Percentiles rank a stretch among this genome's conserved stretches.
Evolutionary conservation across 1,140 invertebrate species (phyloP).

Genomic region (Plodia interpunctella): DNA sequence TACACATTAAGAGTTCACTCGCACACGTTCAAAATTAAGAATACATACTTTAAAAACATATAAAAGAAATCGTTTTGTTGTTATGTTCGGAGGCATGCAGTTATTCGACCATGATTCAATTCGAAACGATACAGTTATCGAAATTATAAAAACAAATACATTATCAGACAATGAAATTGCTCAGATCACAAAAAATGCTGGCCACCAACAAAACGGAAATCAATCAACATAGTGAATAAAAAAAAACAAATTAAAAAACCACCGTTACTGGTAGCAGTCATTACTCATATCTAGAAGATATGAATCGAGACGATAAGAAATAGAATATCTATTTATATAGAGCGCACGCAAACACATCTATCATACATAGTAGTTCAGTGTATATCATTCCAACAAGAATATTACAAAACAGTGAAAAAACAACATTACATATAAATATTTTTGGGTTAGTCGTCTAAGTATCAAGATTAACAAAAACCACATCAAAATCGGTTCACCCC

Average conservation of each 20-base stretch:
- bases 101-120: background rate
- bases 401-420: too few species aligned
- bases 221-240: background rate
- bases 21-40: too few species aligned
- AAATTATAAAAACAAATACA: background rate
- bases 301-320: background rate
- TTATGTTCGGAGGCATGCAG: background rate
- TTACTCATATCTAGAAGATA: background rate
- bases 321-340: background rate
- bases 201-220: constrained; percentile 5
- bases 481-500: too few species aligned
- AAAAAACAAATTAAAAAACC: constrained; percentile 1
- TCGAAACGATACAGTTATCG: background rate
- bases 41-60: too few species aligned
- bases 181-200: background rate
- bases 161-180: background rate
- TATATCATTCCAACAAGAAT: too few species aligned
- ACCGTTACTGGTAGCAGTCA: background rate
- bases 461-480: too few species aligned
- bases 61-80: too few species aligned
- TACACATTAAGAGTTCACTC: too few species aligned
- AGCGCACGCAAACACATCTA: background rate
- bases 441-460: too few species aligned
- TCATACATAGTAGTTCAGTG: too few species aligned
- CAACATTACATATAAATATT: too few species aligned